Percentiles rank a stretch among this genome's conserved stretches.
These are phyloP conservation scores for Ceratosolen fusciceps DNA, from an alignment of 1,140 invertebrate species.

Conservation along the genomic window DNA sequence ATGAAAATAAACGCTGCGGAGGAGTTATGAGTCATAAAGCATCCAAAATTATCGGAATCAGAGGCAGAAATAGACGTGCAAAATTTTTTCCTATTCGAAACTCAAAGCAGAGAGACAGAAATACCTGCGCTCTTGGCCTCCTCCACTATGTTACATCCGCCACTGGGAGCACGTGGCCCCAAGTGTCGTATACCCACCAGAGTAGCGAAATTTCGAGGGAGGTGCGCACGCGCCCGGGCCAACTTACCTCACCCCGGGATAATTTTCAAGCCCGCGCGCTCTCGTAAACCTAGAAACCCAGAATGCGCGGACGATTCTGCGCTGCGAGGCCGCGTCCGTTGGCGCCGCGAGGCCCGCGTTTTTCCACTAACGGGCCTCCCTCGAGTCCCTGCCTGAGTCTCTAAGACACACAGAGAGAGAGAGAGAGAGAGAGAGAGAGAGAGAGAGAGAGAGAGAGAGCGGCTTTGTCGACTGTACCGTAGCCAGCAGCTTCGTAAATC, in stretches of 20 bases:
- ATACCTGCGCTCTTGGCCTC: slow-evolving; percentile 17
- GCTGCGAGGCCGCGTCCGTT: neutral
- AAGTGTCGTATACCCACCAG: neutral
- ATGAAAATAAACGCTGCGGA: no score
- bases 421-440: neutral
- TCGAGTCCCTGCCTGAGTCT: no score
- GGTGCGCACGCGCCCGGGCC: neutral
- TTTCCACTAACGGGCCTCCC: no score
- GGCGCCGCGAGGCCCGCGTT: neutral
- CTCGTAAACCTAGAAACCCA: slow-evolving; percentile 47
- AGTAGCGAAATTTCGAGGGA: neutral
- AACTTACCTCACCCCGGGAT: no score
- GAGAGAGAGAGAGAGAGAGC: neutral
- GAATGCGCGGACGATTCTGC: neutral
- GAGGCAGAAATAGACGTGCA: neutral
- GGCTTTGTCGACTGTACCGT: neutral
- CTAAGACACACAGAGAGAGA: neutral
- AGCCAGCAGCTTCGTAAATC: neutral
- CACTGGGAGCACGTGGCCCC: neutral
- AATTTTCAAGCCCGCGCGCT: no score
- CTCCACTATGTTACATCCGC: neutral
- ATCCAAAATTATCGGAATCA: neutral
- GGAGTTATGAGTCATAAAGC: neutral
- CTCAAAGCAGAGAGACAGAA: slow-evolving; percentile 25
- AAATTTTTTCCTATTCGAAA: slow-evolving; percentile 21